phyloP scores from a whole-genome alignment of 2,888 invertebrate species.

The Ceramica pisi region DNA sequence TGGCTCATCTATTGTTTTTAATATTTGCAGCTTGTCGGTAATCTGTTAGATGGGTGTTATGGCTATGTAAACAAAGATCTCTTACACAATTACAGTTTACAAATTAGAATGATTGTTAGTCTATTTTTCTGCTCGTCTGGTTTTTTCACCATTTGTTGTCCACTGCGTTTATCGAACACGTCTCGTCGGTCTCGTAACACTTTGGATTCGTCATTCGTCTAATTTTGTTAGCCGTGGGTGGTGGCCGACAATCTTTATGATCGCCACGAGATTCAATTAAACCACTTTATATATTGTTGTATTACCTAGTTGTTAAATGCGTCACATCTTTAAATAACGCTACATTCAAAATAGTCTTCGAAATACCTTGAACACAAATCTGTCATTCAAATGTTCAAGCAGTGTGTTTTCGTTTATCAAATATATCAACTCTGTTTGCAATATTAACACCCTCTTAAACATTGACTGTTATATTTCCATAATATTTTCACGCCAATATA shows the following conservation, averaged over 20 bases:
- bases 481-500: slow-evolving; percentile 58
- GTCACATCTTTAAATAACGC: slow-evolving; percentile 45
- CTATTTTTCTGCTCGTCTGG: slow-evolving; percentile 6
- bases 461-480: slow-evolving; percentile 61
- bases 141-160: slow-evolving; percentile 27
- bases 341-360: slow-evolving; percentile 37
- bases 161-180: slow-evolving; percentile 33
- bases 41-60: slow-evolving; percentile 22
- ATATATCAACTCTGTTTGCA: slow-evolving; percentile 52
- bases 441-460: slow-evolving; percentile 54
- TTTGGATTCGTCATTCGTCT: slow-evolving; percentile 77
- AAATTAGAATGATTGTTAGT: slow-evolving; percentile 23
- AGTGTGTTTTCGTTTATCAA: slow-evolving; percentile 43
- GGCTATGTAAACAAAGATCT: slow-evolving; percentile 30
- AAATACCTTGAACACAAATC: slow-evolving; percentile 41
- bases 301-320: slow-evolving; percentile 51
- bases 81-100: slow-evolving; percentile 1
- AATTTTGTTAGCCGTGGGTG: slow-evolving; percentile 82
- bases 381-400: slow-evolving; percentile 40
- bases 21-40: slow-evolving; percentile 20
- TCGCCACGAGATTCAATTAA: slow-evolving; percentile 71
- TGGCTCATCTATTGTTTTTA: slow-evolving; percentile 18
- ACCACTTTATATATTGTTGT: slow-evolving; percentile 66
- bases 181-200: slow-evolving; percentile 38
- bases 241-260: slow-evolving; percentile 68